Evolutionary conservation across 2,797 vertebrate species (phyloP).

Genomic region (Prionace glauca): DNA sequence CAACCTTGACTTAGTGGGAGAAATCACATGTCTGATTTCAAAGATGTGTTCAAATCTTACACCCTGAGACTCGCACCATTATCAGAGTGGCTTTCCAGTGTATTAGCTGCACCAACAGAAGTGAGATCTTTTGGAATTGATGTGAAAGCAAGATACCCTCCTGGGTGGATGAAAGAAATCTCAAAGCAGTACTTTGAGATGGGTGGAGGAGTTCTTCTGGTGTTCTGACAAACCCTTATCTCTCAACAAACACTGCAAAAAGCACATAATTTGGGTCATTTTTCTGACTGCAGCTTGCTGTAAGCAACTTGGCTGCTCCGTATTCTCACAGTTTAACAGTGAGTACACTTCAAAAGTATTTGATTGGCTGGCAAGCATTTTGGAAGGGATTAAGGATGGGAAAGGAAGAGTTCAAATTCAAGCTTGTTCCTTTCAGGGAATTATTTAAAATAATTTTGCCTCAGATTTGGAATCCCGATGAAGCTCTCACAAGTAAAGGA

Average conservation of each 20-base stretch:
- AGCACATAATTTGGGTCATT: neutral
- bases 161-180: neutral
- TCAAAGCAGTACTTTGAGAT: neutral
- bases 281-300: neutral
- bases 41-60: neutral
- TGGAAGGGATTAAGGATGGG: neutral
- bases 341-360: neutral
- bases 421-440: neutral
- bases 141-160: neutral
- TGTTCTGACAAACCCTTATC: neutral
- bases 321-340: neutral
- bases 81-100: neutral
- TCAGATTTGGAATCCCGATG: neutral
- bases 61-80: neutral
- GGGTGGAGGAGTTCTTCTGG: neutral
- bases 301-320: neutral
- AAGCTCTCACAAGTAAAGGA: neutral
- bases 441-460: neutral
- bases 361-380: neutral
- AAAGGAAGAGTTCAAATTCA: neutral
- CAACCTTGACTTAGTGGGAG: neutral
- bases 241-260: neutral
- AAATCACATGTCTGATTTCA: neutral
- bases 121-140: neutral
- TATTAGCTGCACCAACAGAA: neutral